Evolutionary conservation across 2,797 vertebrate species (phyloP), one percentile per base, ranked within the genome.

Genomic region (Cygnus olor): DNA sequence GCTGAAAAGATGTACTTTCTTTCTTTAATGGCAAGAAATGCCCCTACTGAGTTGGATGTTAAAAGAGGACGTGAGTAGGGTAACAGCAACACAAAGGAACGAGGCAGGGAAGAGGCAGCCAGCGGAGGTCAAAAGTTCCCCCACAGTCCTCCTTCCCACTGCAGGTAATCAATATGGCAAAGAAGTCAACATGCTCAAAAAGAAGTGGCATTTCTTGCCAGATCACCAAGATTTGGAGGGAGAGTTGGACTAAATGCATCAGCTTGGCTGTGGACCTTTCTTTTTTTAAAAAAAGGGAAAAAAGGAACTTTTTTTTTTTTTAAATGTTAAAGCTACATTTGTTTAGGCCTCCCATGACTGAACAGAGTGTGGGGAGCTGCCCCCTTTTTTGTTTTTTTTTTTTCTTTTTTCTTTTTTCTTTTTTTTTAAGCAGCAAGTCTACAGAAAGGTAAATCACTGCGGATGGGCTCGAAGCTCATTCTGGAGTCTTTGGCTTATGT

Each of bases 401-500:
- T 11, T 54, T 40, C 25, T 54, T 47, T 7, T n/a, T 44, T 27
- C 28, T 40, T 6, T 34, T 27, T 42, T 16, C 7, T 70, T 87
- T 91, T 94, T 84, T 96, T 96, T 98, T 83, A 93, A 97, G 97
- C 95, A 98, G 97, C 96, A 95, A 97, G 97, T 98, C 97, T 97
- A 97, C 94, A 95, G 97, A 97, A 98, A 97, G 97, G 94, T 97
- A 97, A 96, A 97, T 97, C 96, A 97, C 96, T 95, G 97, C 96
- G 96, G 96, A 96, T 97, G 97, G 97, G 97, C 97, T 95, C 73
- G 95, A 97, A 97, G 97, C 95, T 97, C 94, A 92, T 95, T 97
- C 97, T 98, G 97, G 98, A 98, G 99, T 99, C 99, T 99, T 99
- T 99, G 99, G 99, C 99, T 99, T 99, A 99, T 97, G 99, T 98